A percentile compares a stretch with the other conserved stretches of the same genome.
phyloP scores from a whole-genome alignment of 2,888 invertebrate species.

The Acrocyrtus sp. region DNA sequence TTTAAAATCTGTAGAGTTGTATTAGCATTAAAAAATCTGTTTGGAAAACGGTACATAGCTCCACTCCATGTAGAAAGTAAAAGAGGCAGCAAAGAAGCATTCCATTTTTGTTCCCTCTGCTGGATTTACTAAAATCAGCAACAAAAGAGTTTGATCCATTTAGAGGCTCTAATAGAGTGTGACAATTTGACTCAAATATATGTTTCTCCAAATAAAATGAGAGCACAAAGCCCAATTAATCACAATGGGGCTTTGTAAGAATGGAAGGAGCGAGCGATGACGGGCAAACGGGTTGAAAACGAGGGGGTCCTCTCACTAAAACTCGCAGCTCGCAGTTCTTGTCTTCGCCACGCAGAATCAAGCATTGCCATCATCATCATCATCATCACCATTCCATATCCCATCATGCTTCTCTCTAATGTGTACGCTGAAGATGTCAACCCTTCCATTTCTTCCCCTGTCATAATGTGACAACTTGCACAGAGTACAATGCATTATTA shows the following conservation, averaged over 20 bases:
- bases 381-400: background rate
- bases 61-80: too few relatives aligned
- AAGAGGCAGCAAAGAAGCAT: background rate
- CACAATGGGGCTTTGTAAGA: constrained; percentile 39
- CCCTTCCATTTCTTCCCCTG: constrained; percentile 34
- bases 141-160: constrained; percentile 6
- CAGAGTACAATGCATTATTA: constrained; percentile 5
- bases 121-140: background rate
- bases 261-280: constrained; percentile 3
- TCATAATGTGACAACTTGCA: constrained; percentile 39
- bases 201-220: constrained; percentile 60
- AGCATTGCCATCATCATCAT: constrained; percentile 1
- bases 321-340: too few relatives aligned
- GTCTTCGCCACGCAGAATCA: too few relatives aligned
- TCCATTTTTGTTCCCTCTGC: too few relatives aligned
- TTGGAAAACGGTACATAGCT: too few relatives aligned
- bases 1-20: too few relatives aligned
- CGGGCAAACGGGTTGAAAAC: constrained; percentile 33
- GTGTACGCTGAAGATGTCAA: constrained; percentile 45
- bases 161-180: constrained; percentile 62
- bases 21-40: too few relatives aligned
- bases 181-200: constrained; percentile 64
- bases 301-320: constrained; percentile 42
- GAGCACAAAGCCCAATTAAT: constrained; percentile 55
- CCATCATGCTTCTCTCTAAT: background rate